Percentiles rank a stretch among this genome's conserved stretches.
Conservation (phyloP, 2,113 vertebrate species). For the Semicossyphus pulcher region DNA sequence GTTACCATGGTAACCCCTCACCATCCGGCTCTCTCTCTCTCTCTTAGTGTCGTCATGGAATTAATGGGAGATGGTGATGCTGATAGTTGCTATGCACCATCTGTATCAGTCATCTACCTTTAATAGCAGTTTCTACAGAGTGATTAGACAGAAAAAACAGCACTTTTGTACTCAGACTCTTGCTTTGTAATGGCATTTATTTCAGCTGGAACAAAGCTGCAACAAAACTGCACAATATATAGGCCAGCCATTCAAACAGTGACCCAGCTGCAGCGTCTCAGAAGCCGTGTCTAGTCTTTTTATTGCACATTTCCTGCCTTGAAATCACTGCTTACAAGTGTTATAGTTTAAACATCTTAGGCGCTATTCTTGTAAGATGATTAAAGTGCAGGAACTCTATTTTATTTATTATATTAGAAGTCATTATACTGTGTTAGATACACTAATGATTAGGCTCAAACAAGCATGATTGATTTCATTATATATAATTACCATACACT, state of each 20-base stretch:
- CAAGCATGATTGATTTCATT: conserved; percentile 9
- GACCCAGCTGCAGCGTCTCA: conserved; percentile 8
- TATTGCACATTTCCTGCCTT: conserved; percentile 2
- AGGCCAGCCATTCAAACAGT: conserved; percentile 31
- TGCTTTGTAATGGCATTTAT: conserved; percentile 1
- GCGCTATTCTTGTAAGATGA: neutral
- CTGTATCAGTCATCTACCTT: conserved; percentile 62
- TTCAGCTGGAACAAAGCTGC: conserved; percentile 17
- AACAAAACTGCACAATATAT: conserved; percentile 27
- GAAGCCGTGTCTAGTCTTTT: conserved; percentile 2
- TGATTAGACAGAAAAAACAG: conserved; percentile 42
- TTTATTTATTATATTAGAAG: neutral
- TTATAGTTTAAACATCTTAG: neutral
- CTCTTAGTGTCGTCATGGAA: conserved; percentile 64
- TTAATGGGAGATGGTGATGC: conserved; percentile 76
- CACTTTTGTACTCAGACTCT: conserved; percentile 9
- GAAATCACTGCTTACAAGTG: neutral
- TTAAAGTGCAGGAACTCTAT: neutral
- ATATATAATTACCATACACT: neutral
- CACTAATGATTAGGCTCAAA: neutral
- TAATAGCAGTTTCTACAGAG: conserved; percentile 46
- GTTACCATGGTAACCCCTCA: conserved; percentile 81
- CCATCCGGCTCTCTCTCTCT: conserved; percentile 69
- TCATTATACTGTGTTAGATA: neutral
- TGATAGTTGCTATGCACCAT: conserved; percentile 77